Conservation (phyloP, 2,797 vertebrate species). For the Avahi laniger region DNA sequence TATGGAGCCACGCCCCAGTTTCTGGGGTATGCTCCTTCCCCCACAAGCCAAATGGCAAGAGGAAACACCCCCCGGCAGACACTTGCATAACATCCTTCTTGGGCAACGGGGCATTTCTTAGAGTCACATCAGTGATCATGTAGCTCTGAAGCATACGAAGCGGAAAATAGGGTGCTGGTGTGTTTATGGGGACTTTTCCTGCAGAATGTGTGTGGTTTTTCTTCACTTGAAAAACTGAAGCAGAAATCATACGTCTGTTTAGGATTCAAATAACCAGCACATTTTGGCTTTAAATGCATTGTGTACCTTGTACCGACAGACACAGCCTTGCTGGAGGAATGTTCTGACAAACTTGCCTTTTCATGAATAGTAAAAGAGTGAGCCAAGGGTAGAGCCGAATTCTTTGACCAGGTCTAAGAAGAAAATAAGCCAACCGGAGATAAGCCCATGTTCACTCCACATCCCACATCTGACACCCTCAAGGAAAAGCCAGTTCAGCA, state of each 20-base stretch:
- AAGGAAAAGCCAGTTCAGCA: background rate
- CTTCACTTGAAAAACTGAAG: slow-evolving; percentile 16
- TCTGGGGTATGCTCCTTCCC: background rate
- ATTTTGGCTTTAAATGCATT: background rate
- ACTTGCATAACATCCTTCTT: background rate
- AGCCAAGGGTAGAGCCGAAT: background rate
- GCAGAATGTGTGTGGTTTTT: background rate
- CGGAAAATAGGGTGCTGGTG: background rate
- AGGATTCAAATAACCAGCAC: background rate
- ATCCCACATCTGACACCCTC: background rate
- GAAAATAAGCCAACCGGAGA: background rate
- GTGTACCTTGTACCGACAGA: background rate
- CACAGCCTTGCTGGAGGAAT: background rate
- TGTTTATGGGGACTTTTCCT: background rate
- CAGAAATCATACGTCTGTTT: background rate
- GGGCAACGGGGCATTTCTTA: background rate
- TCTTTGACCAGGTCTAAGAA: background rate
- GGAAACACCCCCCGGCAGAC: background rate
- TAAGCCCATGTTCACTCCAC: background rate
- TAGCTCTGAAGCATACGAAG: background rate
- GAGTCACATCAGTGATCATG: background rate
- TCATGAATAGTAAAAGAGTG: background rate
- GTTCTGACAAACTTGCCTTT: background rate
- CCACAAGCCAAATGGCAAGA: background rate
- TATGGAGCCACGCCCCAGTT: background rate